Evolutionary conservation across 1,140 invertebrate genomes (phyloP), one percentile per base, ranked within the genome.

Genomic region (Drosophila lacteicornis): DNA sequence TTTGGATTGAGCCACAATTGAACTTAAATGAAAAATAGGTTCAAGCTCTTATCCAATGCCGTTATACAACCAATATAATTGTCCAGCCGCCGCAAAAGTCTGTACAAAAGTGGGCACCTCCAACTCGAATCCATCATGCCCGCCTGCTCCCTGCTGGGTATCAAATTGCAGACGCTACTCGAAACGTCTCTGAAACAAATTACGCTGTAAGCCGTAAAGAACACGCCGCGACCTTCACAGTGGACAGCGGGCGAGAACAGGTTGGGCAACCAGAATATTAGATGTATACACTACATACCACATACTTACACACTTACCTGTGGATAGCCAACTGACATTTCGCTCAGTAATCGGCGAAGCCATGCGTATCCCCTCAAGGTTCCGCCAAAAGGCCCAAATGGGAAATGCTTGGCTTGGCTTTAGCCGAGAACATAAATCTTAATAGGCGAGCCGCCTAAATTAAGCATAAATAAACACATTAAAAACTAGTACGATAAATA

Each of bases 301-400:
- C 36, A 40, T n/a, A n/a, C 57, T 19, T 30, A 25, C 25, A 46
- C 19, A 17, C 50, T n/a, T 46, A 65, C 38, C 53, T 46, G 45
- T 47, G 46, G 42, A 47, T 70, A 62, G 66, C 58, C 84, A 84
- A 84, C 85, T 88, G 84, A 88, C 84, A 88, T 88, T 90, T 88
- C 60, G 38, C 45, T 30, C 40, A 15, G 55, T 75, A 83, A 88
- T 78, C 75, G 71, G 58, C 65, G 71, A 83, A 71, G 40, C 59
- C 74, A 88, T 88, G 78, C 84, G 85, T 88, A 84, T 75, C 73
- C 58, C 75, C 80, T 90, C 84, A 90, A 88, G 85, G 84, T 84
- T 88, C 56, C 45, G 42, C 61, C 60, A 63, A 65, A 47, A 66
- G 53, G 56, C 74, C 61, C 59, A 74, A 69, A 55, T 68, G 77